Percentiles rank a stretch among this genome's conserved stretches.
Evolutionary conservation across 2,113 vertebrate species (phyloP).

Genomic region (Chloebia gouldiae): DNA sequence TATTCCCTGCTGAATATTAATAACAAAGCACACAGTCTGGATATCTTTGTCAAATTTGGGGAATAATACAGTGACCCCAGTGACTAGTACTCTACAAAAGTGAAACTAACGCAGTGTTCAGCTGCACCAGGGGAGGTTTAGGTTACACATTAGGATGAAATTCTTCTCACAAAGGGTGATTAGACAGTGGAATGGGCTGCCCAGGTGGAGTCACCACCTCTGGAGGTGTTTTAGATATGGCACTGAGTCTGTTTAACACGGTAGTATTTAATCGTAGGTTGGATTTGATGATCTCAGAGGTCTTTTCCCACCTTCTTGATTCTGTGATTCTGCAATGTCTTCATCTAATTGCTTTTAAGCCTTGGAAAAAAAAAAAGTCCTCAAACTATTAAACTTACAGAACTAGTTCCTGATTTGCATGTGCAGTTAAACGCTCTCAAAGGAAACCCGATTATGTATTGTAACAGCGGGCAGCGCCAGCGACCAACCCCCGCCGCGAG

Average conservation of each 20-base stretch:
- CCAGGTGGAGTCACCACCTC: background rate
- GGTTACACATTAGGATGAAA: background rate
- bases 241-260: background rate
- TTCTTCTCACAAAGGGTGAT: background rate
- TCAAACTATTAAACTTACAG: background rate
- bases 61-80: background rate
- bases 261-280: rapidly evolving
- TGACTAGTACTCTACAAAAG: background rate
- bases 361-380: background rate
- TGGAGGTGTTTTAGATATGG: background rate
- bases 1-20: background rate
- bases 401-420: background rate
- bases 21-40: background rate
- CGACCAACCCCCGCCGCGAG: rapidly evolving
- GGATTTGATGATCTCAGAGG: background rate
- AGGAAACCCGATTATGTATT: background rate
- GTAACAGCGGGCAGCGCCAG: background rate
- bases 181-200: background rate
- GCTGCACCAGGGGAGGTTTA: background rate
- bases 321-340: background rate
- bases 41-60: background rate
- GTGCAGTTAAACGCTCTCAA: rapidly evolving
- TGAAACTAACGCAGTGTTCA: background rate
- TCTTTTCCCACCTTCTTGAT: background rate
- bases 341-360: background rate